These are phyloP conservation scores for Anguilla anguilla DNA, from an alignment of 2,797 vertebrate genomes.

Conservation along the genomic window DNA sequence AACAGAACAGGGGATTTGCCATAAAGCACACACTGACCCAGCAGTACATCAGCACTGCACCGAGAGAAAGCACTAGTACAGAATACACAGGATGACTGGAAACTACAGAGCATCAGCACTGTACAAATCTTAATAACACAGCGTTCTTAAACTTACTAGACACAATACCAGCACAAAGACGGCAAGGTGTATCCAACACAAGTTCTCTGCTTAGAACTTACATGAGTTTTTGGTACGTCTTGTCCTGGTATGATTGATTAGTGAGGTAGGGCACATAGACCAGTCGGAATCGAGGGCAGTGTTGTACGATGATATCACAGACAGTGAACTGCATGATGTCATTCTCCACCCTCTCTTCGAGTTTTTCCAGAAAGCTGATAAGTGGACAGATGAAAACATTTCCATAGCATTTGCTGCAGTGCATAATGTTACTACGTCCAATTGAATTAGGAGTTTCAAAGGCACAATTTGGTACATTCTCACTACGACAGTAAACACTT, in stretches of 20 bases:
- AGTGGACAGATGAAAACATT: background rate
- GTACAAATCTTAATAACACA: background rate
- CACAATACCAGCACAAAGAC: background rate
- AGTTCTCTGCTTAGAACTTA: slow-evolving; percentile 64
- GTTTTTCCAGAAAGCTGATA: slow-evolving; percentile 87
- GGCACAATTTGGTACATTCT: background rate
- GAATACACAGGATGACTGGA: background rate
- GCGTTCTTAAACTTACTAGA: background rate
- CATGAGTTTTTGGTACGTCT: slow-evolving; percentile 90
- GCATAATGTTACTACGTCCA: background rate
- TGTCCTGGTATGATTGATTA: slow-evolving; percentile 97
- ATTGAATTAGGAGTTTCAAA: background rate
- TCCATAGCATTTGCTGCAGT: background rate
- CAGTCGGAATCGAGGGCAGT: slow-evolving; percentile 81
- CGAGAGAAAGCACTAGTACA: background rate
- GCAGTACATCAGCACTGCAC: background rate
- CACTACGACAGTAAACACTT: slow-evolving; percentile 10
- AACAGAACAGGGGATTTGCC: background rate
- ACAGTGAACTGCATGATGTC: slow-evolving; percentile 86
- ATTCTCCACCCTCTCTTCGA: slow-evolving; percentile 90
- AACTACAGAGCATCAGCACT: slow-evolving; percentile 15
- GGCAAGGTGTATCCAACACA: background rate
- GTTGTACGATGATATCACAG: slow-evolving; percentile 87
- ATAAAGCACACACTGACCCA: background rate
- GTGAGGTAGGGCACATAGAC: slow-evolving; percentile 97